phyloP scores from a whole-genome alignment of 92 coral and sea anemone species.

The Zoanthus sociatus region DNA sequence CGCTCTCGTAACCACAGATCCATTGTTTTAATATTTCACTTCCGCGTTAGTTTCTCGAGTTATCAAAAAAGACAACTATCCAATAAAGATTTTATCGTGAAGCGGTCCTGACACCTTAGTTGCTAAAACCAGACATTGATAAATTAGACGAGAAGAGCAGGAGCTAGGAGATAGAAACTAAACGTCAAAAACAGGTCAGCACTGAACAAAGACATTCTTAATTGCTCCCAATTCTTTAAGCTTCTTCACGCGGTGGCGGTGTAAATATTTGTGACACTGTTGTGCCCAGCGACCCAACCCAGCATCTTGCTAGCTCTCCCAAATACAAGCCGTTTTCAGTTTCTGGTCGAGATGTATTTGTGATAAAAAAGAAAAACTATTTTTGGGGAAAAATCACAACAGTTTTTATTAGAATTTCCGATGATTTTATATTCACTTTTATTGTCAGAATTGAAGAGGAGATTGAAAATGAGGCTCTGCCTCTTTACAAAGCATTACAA shows the following conservation, averaged over 20 bases:
- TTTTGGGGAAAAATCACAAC: neutral
- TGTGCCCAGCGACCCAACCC: neutral
- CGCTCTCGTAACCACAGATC: conserved; percentile 13
- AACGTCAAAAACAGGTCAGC: neutral
- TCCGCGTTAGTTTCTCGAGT: neutral
- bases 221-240: neutral
- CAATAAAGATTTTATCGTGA: conserved; percentile 25
- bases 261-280: neutral
- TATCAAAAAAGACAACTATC: conserved; percentile 18
- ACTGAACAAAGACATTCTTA: neutral
- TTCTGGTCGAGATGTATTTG: conserved; percentile 1
- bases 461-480: too few species aligned
- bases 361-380: neutral
- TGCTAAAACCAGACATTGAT: neutral
- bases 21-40: neutral
- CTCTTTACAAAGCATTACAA: too few species aligned
- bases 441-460: neutral
- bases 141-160: conserved; percentile 1
- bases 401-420: neutral
- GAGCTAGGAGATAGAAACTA: too few species aligned
- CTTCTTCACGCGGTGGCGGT: neutral
- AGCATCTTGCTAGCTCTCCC: neutral
- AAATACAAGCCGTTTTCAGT: conserved; percentile 9
- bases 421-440: neutral
- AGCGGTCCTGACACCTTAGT: neutral